Evolutionary conservation across 1,140 invertebrate species (phyloP), one percentile per base, ranked within the genome.

Genomic region (Lordiphosa collinella): DNA sequence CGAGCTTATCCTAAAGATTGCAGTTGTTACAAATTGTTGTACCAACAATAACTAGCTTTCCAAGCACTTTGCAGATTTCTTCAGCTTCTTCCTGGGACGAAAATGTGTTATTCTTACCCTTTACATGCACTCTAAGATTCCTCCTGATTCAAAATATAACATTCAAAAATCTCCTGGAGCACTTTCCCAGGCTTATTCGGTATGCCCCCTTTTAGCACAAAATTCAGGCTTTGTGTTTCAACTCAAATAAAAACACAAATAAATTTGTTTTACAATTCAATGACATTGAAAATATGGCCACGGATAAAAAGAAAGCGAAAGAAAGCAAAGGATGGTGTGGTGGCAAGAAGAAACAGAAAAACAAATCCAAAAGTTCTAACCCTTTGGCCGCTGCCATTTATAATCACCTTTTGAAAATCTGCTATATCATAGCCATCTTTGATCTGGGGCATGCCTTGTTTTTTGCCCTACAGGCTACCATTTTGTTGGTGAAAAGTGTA

Each of bases 381-480:
- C 14, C 34, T 35, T n/a, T 47, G 2, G 29, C 11, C 18, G 31
- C 9, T 3, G 29, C 16, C 3, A 34, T 64, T 38, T 9, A 38
- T 2, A 36, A 46, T 5, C 25, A 63, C 48, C 31, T 79, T 7
- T 32, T 43, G 34, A 48, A 65, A 49, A 58, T 80, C 56, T 80
- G 75, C 40, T 40, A 48, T 7, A 4, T 6, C 0, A 84, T 82
- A 37, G 78, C 62, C 4, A 4, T 62, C 10, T 53, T 32, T 38
- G 78, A 82, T 41, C 40, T 82, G 4, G 4, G 52, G 1, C 78
- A 82, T 41, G 72, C 78, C 1, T 11, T 84, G 6, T 82, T 58
- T 18, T 82, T 84, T 14, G 61, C 65, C 0, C 0, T 84, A 2
- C 59, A 72, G 13, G 47, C 72, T 4, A 82, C 61, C 6, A 61